Conservation (phyloP, 2,113 vertebrate species). For the Erinaceus europaeus region DNA sequence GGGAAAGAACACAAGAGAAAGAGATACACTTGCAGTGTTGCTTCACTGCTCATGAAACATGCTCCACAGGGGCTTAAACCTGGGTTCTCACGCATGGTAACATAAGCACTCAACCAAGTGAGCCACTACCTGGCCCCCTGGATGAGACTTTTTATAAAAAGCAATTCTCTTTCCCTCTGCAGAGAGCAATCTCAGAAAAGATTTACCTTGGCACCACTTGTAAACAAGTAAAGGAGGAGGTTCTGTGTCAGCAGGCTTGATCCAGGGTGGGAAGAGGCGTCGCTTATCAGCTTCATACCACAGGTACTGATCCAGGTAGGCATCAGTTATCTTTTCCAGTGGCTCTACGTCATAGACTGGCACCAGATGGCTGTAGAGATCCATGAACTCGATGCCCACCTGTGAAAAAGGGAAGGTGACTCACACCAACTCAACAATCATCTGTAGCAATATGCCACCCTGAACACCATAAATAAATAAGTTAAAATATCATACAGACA, state of each 20-base stretch:
- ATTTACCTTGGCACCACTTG: constrained; percentile 98
- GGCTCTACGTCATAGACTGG: constrained; percentile 98
- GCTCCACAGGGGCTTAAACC: no score
- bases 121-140: no score
- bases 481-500: not conserved
- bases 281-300: constrained; percentile 99
- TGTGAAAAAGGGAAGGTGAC: constrained; percentile 61
- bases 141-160: not conserved
- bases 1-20: no score
- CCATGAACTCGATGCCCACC: constrained; percentile 99
- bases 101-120: no score
- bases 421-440: not conserved
- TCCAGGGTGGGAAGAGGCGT: constrained; percentile 97
- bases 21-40: no score
- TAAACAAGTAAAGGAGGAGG: constrained; percentile 97
- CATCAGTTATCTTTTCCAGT: constrained; percentile 98
- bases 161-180: not conserved
- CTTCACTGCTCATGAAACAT: no score
- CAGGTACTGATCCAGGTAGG: constrained; percentile 97
- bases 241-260: constrained; percentile 98
- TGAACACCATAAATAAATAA: not conserved
- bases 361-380: constrained; percentile 97
- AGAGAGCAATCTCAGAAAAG: not conserved
- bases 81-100: no score
- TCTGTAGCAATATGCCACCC: rapidly evolving